Evolutionary conservation across 2,888 invertebrate genomes (phyloP), one percentile per base, ranked within the genome.

Genomic region (Orthosia gracilis): DNA sequence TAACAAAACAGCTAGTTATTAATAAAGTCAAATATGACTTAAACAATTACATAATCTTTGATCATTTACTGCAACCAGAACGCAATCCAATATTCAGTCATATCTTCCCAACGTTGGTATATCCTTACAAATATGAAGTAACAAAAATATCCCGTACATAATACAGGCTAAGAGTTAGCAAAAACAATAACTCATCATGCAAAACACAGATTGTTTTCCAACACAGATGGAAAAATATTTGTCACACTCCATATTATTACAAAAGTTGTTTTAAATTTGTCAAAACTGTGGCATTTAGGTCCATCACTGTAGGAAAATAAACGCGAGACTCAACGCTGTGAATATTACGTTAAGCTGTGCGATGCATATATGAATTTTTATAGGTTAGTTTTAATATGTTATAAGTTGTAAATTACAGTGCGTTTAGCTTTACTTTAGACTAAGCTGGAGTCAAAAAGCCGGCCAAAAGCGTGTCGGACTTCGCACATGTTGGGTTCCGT

Each of bases 251-350:
- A 66, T 80, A 78, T 83, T 80, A 78, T 83, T 82, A 74, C 78
- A 23, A 85, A 85, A 83, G 83, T 84, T 85, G 77, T 76, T 83
- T 72, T 69, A 79, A 75, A 80, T 85, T 81, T 67, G 69, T 72
- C 80, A 72, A 71, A 75, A 80, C 61, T 76, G 67, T 64, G 40
- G 55, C 66, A 57, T 83, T 83, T 78, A 55, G 61, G 65, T 76
- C 52, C 52, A 54, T 65, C 82, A 50, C 45, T 57, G 67, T 23
- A 52, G 26, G 40, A 40, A 61, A 63, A 59, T 76, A 50, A 73
- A 73, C 26, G 17, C 9, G 2, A 23, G 59, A 62, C 21, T 21
- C 31, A 15, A 49, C 73, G 26, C n/a, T 21, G 40, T 21, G 54
- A 50, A 26, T 59, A 13, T 31, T 26, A 52, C 49, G 15, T 45